phyloP scores from a whole-genome alignment of 2,797 vertebrate species.

The Euphonia xanthogaster region DNA sequence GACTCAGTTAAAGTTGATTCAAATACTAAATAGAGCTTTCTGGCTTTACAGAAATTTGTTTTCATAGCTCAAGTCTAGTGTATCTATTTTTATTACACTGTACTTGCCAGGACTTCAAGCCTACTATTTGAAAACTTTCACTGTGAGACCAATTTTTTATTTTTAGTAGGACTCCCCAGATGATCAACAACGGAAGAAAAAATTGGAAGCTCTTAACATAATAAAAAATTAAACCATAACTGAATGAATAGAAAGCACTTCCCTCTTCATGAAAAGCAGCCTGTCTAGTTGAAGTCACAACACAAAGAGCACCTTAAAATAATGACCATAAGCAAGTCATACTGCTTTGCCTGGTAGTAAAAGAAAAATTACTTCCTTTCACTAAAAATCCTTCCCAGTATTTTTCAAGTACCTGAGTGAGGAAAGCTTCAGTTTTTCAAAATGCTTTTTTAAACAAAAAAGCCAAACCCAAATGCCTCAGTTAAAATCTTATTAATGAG shows the following conservation, averaged over 20 bases:
- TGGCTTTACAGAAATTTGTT: background rate
- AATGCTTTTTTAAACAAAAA: background rate
- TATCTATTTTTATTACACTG: conserved; percentile 34
- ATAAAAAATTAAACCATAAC: background rate
- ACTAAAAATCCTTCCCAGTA: background rate
- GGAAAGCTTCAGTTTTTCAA: background rate
- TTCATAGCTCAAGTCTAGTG: background rate
- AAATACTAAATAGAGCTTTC: background rate
- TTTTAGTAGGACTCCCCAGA: conserved; percentile 9
- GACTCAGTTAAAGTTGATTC: background rate
- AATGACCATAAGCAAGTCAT: accelerated
- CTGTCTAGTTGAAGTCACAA: background rate
- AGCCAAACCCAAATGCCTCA: background rate
- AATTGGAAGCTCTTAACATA: background rate
- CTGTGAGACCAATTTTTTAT: conserved; percentile 16
- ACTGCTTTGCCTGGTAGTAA: background rate
- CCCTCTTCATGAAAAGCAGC: background rate
- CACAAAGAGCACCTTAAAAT: background rate
- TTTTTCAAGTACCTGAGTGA: background rate
- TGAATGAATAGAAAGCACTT: conserved; percentile 3
- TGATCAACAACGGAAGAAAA: background rate
- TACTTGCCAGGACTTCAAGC: conserved; percentile 9
- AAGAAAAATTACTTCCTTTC: background rate
- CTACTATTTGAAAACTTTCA: conserved; percentile 14
- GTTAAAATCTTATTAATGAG: background rate